These are phyloP conservation scores for Eupithecia dodoneata DNA, from an alignment of 2,888 invertebrate genomes.

Conservation along the genomic window DNA sequence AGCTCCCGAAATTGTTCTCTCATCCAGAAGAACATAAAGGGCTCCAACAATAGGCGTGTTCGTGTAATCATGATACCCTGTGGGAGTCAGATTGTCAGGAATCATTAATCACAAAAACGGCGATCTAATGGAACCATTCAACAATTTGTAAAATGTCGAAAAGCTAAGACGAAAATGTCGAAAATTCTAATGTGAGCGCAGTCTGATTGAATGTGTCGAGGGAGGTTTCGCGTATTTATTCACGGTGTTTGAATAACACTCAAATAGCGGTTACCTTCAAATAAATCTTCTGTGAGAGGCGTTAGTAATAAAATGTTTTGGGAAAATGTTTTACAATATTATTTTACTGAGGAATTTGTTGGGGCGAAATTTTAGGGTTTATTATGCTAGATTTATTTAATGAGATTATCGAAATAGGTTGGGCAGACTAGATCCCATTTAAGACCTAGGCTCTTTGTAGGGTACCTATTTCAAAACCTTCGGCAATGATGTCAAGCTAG, in stretches of 20 bases:
- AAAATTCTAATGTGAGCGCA: constrained; percentile 28
- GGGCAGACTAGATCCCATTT: neutral
- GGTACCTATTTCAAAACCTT: neutral
- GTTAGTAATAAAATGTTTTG: neutral
- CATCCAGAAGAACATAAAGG: constrained; percentile 20
- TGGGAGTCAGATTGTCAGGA: constrained; percentile 35
- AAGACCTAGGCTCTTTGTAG: neutral
- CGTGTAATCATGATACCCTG: constrained; percentile 35
- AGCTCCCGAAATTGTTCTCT: constrained; percentile 15
- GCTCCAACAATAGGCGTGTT: constrained; percentile 19
- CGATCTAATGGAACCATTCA: constrained; percentile 46
- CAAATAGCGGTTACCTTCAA: constrained; percentile 11
- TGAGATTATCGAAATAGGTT: neutral
- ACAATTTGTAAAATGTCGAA: constrained; percentile 30
- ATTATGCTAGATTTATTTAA: neutral
- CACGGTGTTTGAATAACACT: constrained; percentile 9
- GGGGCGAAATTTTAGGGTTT: neutral
- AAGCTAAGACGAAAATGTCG: constrained; percentile 28
- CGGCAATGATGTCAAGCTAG: neutral
- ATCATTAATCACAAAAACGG: constrained; percentile 59
- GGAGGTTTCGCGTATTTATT: constrained; percentile 27
- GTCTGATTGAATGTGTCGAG: constrained; percentile 30
- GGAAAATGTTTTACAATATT: neutral
- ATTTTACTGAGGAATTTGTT: neutral
- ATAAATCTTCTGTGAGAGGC: constrained; percentile 10